Percentiles rank a stretch among this genome's conserved stretches.
Conservation (phyloP, 2,113 vertebrate species). For the Hyla sarda region DNA sequence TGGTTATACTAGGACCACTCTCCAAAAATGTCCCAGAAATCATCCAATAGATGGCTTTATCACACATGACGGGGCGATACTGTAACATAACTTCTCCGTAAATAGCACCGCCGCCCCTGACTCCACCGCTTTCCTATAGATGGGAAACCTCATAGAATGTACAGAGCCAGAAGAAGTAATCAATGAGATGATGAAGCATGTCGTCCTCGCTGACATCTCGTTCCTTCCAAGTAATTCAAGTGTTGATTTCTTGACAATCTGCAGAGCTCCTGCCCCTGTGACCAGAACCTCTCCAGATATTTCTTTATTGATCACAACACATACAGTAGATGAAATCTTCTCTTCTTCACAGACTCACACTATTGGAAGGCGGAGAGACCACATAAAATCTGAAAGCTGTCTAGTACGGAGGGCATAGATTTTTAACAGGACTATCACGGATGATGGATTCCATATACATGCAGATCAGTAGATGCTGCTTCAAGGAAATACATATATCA, state of each 20-base stretch:
- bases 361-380: neutral
- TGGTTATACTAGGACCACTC: neutral
- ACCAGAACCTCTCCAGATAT: constrained; percentile 52
- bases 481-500: neutral
- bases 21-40: neutral
- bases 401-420: neutral
- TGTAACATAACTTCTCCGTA: neutral
- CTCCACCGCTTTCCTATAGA: constrained; percentile 29
- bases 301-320: constrained; percentile 55
- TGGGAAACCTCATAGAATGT: constrained; percentile 21
- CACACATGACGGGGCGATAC: constrained; percentile 16
- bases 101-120: constrained; percentile 19
- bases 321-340: constrained; percentile 29
- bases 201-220: constrained; percentile 38
- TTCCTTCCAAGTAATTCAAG: constrained; percentile 56
- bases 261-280: constrained; percentile 34
- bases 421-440: no score
- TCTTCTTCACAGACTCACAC: neutral
- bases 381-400: neutral
- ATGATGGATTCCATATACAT: neutral
- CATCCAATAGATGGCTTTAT: constrained; percentile 2
- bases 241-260: constrained; percentile 60
- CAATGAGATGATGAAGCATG: constrained; percentile 47
- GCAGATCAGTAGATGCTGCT: neutral
- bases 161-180: constrained; percentile 41